Conservation (phyloP, 92 coral and sea anemone species). For the Parazoanthus swiftii region DNA sequence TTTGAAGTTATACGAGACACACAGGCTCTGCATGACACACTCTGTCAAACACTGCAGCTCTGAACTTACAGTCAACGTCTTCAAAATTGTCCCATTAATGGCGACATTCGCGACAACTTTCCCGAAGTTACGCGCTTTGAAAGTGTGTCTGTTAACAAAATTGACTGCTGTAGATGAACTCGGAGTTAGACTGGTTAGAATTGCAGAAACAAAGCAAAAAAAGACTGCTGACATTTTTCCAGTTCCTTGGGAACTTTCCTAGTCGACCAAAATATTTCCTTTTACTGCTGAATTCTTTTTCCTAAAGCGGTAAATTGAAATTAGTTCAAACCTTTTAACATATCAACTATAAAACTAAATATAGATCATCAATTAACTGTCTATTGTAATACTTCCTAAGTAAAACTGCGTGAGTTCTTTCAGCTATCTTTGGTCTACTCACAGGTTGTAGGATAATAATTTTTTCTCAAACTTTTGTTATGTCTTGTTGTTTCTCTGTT, state of each 20-base stretch:
- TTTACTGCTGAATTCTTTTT: neutral
- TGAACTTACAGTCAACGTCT: neutral
- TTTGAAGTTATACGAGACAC: neutral
- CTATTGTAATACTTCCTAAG: neutral
- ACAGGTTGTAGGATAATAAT: too few relatives aligned
- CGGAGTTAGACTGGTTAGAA: neutral
- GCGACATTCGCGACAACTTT: neutral
- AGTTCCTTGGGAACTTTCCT: neutral
- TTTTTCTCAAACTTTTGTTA: too few relatives aligned
- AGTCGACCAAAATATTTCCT: neutral
- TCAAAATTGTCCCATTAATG: slow-evolving; percentile 17
- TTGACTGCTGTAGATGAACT: neutral
- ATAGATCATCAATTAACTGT: neutral
- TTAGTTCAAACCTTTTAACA: neutral
- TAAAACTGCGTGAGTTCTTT: neutral
- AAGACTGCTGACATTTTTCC: neutral
- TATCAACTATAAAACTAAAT: neutral
- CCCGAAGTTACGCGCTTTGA: slow-evolving; percentile 7
- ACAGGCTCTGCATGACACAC: neutral
- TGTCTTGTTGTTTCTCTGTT: too few relatives aligned
- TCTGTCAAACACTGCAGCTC: neutral
- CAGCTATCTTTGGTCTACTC: too few relatives aligned
- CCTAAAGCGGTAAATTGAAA: neutral
- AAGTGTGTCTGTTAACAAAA: neutral
- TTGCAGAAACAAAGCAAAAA: neutral